Percentiles rank a stretch among this genome's conserved stretches.
phyloP scores from a whole-genome alignment of 2,888 invertebrate genomes.

The Drosophila sordidapex region DNA sequence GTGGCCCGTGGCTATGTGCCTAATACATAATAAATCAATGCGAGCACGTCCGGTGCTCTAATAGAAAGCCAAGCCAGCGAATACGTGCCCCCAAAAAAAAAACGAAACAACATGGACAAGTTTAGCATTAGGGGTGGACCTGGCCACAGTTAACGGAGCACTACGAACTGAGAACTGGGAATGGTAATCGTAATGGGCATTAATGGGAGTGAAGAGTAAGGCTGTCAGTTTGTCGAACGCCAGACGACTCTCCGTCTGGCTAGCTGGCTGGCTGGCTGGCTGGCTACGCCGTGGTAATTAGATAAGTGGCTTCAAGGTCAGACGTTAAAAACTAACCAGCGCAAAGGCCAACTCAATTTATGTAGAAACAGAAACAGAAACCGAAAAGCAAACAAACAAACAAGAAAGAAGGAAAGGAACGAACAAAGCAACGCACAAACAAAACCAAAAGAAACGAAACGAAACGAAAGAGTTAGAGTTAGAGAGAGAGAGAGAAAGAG shows the following conservation, averaged over 20 bases:
- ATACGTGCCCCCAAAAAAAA: conserved; percentile 41
- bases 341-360: conserved; percentile 43
- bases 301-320: conserved; percentile 76
- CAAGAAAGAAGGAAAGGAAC: conserved; percentile 34
- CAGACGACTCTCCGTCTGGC: conserved; percentile 62
- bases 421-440: conserved; percentile 38
- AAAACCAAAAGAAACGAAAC: not conserved
- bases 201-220: conserved; percentile 4
- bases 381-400: conserved; percentile 3
- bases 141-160: not conserved
- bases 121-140: not conserved
- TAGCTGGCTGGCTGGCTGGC: conserved; percentile 38
- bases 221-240: conserved; percentile 29
- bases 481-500: not conserved
- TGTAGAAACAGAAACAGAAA: conserved; percentile 29
- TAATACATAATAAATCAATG: conserved; percentile 76
- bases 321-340: conserved; percentile 58
- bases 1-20: conserved; percentile 44
- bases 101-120: conserved; percentile 5
- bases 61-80: conserved; percentile 42
- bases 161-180: conserved; percentile 7
- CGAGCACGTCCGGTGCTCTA: conserved; percentile 56
- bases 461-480: conserved; percentile 27
- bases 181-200: not conserved
- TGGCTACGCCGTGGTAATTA: conserved; percentile 61